Evolutionary conservation across 2,113 vertebrate genomes (phyloP), one percentile per base, ranked within the genome.

Genomic region (Fregetta grallaria): DNA sequence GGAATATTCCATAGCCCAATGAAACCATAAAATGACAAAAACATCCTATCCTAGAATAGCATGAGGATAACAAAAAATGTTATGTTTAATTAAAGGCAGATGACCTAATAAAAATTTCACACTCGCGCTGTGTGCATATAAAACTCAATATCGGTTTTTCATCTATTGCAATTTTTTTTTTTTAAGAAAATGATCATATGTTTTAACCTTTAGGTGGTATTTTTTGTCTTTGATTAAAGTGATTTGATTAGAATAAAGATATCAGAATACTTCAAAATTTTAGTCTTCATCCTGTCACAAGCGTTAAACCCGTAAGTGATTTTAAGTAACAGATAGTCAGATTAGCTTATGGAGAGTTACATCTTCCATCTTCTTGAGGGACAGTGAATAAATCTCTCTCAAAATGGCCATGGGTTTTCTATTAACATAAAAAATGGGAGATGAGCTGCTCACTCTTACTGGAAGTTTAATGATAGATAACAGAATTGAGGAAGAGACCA

Each of bases 11-110:
- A 59, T 19, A 93, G 92, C 89, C 89, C 91, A 86, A 27, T 56
- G 47, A 97, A 96, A 95, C 96, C 96, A 94, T 94, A 83, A 97
- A 97, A 95, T n/a, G 89, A 85, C 94, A 96, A 96, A 96, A 96
- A 96, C 95, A 96, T 94, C 94, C 94, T 90, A 96, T 79, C 84
- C 88, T 90, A 95, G 89, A 97, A 95, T 95, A 97, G 95, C 77
- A 95, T 3, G 32, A 78, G 86, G 92, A 45, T 86, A 91, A 62
- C 49, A 88, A 92, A 83, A 94, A 83, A 29, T 5, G 53, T 25
- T 91, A 62, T 13, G 13, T 61, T 94, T 96, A 95, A 97, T 97
- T 92, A 89, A 91, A 97, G 74, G 77, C 92, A 97, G 95, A 97
- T 85, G 87, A 85, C 71, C 82, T 89, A 76, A 91, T 91, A 82